Percentiles rank a stretch among this genome's conserved stretches.
Conservation (phyloP, 1,140 invertebrate species). For the Bombus huntii region DNA sequence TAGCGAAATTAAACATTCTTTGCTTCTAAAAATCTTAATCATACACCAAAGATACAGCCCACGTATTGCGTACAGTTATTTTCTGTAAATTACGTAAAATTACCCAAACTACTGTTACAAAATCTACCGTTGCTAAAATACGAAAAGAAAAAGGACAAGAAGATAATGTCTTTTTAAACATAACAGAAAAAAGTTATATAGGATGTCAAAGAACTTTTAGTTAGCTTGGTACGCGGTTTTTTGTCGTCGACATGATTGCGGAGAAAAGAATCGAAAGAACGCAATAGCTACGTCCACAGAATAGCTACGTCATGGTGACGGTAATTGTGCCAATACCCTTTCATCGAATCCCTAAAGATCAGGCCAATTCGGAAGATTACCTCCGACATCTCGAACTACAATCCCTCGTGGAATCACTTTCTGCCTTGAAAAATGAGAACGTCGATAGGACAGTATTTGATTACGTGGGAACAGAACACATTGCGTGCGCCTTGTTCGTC, state of each 20-base stretch:
- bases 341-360: constrained; percentile 48
- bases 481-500: constrained; percentile 4
- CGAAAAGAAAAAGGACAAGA: not conserved
- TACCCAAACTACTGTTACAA: not conserved
- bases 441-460: constrained; percentile 46
- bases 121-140: not conserved
- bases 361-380: constrained; percentile 43
- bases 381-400: constrained; percentile 36
- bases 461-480: constrained; percentile 25
- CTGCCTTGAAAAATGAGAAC: constrained; percentile 35
- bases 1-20: too few species aligned
- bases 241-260: not conserved
- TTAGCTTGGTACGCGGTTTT: not conserved
- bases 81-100: not conserved
- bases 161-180: not conserved
- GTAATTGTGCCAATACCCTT: constrained; percentile 47
- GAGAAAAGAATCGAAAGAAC: constrained; percentile 17
- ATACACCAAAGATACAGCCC: too few species aligned
- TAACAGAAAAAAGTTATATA: not conserved
- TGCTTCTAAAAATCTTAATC: too few species aligned
- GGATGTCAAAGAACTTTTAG: too few species aligned
- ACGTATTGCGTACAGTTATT: too few species aligned
- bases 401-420: constrained; percentile 37
- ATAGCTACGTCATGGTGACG: constrained; percentile 44
- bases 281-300: constrained; percentile 20